These are phyloP conservation scores for Meda fulgida DNA, from an alignment of 2,797 vertebrate species.

Conservation along the genomic window DNA sequence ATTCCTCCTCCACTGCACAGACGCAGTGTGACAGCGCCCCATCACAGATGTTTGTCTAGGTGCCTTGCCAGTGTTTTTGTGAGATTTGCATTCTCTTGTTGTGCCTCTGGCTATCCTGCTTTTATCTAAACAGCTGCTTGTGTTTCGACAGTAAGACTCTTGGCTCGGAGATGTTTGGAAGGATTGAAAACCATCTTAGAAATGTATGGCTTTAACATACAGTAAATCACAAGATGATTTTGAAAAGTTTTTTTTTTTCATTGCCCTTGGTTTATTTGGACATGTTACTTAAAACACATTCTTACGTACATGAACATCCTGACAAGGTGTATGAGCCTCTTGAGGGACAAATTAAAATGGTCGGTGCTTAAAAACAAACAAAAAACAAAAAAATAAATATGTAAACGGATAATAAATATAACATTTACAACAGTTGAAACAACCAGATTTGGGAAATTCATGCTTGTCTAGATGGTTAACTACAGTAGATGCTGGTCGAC, in stretches of 20 bases:
- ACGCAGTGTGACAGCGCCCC: slow-evolving; percentile 29
- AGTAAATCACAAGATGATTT: slow-evolving; percentile 25
- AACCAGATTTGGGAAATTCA: background rate
- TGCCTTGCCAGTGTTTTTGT: slow-evolving; percentile 35
- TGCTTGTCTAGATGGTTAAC: background rate
- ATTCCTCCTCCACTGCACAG: slow-evolving; percentile 30
- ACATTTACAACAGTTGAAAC: background rate
- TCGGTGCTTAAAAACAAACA: background rate
- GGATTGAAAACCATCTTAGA: slow-evolving; percentile 2
- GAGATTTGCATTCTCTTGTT: slow-evolving; percentile 55
- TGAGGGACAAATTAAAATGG: background rate
- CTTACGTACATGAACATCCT: background rate
- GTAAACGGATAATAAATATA: background rate
- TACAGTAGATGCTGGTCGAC: background rate
- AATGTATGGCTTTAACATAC: slow-evolving; percentile 18
- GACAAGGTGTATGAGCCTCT: background rate
- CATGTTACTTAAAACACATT: slow-evolving; percentile 10
- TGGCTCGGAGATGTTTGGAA: slow-evolving; percentile 14
- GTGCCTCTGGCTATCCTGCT: slow-evolving; percentile 48
- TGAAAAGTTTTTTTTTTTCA: background rate
- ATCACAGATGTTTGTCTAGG: slow-evolving; percentile 53
- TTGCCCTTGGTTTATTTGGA: slow-evolving; percentile 1
- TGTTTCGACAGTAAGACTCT: slow-evolving; percentile 38
- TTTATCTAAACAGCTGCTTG: slow-evolving; percentile 55
- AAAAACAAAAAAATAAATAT: background rate